A percentile compares a stretch with the other conserved stretches of the same genome.
Evolutionary conservation across 2,888 invertebrate species (phyloP).

Genomic region (Hemistola chrysoprasaria): DNA sequence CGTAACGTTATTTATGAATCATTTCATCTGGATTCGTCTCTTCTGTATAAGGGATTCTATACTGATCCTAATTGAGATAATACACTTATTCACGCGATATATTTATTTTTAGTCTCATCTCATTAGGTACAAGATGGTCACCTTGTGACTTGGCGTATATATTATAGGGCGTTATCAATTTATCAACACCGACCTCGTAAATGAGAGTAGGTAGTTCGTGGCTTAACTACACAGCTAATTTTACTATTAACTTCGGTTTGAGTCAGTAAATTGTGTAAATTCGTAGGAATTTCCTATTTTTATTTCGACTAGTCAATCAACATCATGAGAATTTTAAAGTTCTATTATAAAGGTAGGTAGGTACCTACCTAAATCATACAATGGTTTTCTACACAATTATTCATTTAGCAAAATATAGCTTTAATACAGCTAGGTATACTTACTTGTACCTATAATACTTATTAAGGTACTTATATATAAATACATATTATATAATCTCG

Average conservation of each 20-base stretch:
- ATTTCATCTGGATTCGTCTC: conserved; percentile 61
- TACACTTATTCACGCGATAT: conserved; percentile 57
- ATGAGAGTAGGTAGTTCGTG: conserved; percentile 3
- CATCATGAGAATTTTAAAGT: not conserved
- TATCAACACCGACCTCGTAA: conserved; percentile 16
- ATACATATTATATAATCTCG: too few species aligned
- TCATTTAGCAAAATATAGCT: too few species aligned
- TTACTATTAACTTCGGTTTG: conserved; percentile 3
- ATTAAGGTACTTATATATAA: too few species aligned
- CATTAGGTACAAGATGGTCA: conserved; percentile 17
- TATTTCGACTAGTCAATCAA: conserved; percentile 1
- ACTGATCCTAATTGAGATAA: conserved; percentile 35
- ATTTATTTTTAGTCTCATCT: conserved; percentile 36
- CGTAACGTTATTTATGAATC: conserved; percentile 71
- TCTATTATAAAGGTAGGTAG: not conserved
- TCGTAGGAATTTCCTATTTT: conserved; percentile 16
- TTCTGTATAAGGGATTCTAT: conserved; percentile 64
- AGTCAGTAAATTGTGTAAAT: conserved; percentile 13
- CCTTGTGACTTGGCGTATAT: conserved; percentile 11
- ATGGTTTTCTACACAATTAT: too few species aligned
- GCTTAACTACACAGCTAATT: conserved; percentile 1
- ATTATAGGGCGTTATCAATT: conserved; percentile 21
- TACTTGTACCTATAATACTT: too few species aligned
- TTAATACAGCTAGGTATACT: too few species aligned
- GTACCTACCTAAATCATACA: too few species aligned